Evolutionary conservation across 2,888 invertebrate species (phyloP).

Genomic region (Seira ritae): DNA sequence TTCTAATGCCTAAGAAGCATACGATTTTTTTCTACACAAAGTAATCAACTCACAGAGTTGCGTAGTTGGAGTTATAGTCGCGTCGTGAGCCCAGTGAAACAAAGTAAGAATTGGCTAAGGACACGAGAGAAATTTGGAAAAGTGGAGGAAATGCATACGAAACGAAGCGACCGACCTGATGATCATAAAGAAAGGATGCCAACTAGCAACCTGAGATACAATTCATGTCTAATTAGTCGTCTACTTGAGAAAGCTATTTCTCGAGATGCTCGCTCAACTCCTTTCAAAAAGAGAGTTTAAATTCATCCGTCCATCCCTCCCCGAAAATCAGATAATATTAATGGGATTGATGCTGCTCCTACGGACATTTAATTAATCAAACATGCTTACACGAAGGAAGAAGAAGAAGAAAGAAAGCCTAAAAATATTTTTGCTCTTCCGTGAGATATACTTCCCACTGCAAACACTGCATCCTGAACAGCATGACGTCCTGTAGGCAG

Average conservation of each 20-base stretch:
- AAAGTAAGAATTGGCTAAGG: conserved; percentile 16
- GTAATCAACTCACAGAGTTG: conserved; percentile 18
- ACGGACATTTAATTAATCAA: conserved; percentile 61
- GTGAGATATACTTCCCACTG: conserved; percentile 52
- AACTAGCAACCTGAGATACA: conserved; percentile 34
- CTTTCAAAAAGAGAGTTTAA: conserved; percentile 9
- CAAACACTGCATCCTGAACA: conserved; percentile 36
- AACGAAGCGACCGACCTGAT: background rate
- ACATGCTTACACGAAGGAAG: conserved; percentile 21
- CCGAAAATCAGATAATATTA: conserved; percentile 61
- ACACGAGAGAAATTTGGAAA: conserved; percentile 16
- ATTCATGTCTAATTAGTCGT: conserved; percentile 55
- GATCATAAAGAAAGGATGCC: conserved; percentile 21
- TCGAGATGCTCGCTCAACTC: background rate
- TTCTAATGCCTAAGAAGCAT: background rate
- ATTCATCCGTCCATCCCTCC: conserved; percentile 15
- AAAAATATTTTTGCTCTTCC: conserved; percentile 35
- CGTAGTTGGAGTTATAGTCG: too few species aligned
- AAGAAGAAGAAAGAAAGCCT: conserved; percentile 28
- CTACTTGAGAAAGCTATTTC: conserved; percentile 6
- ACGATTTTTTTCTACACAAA: background rate
- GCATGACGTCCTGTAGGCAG: conserved; percentile 51
- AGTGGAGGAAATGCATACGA: background rate
- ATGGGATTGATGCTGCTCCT: conserved; percentile 53
- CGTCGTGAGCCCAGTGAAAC: conserved; percentile 3